phyloP scores from a whole-genome alignment of 2,888 invertebrate genomes.

The Linnaemya vulpina region DNA sequence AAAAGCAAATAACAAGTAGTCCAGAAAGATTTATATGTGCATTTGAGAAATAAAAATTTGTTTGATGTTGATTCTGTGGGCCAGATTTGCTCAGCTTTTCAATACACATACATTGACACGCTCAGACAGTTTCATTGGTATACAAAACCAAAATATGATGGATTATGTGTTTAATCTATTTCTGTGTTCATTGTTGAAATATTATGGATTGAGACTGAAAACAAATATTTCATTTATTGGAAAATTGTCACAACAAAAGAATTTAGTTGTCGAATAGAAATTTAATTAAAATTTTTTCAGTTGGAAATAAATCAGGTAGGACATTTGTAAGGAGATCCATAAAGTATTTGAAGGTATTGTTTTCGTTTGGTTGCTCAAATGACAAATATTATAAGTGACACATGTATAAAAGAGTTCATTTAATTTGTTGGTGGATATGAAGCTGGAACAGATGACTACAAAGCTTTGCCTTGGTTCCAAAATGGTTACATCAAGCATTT shows the following conservation, averaged over 20 bases:
- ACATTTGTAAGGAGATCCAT: background rate
- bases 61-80: conserved; percentile 35
- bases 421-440: no score
- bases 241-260: conserved; percentile 48
- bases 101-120: background rate
- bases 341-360: conserved; percentile 3
- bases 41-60: conserved; percentile 3
- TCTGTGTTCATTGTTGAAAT: conserved; percentile 7
- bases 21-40: conserved; percentile 6
- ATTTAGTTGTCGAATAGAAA: conserved; percentile 47
- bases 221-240: conserved; percentile 45
- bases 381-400: background rate
- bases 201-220: conserved; percentile 16
- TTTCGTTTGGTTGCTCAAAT: background rate
- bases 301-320: conserved; percentile 3
- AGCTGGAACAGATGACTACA: no score
- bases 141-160: conserved; percentile 36
- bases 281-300: conserved; percentile 36
- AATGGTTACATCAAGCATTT: no score
- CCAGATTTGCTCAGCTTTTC: conserved; percentile 22
- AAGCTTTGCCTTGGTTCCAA: no score
- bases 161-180: conserved; percentile 44
- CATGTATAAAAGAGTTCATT: background rate
- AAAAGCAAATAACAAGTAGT: conserved; percentile 47
- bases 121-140: background rate